Evolutionary conservation across 2,888 invertebrate species (phyloP).

Genomic region (Drosophila algonquin): DNA sequence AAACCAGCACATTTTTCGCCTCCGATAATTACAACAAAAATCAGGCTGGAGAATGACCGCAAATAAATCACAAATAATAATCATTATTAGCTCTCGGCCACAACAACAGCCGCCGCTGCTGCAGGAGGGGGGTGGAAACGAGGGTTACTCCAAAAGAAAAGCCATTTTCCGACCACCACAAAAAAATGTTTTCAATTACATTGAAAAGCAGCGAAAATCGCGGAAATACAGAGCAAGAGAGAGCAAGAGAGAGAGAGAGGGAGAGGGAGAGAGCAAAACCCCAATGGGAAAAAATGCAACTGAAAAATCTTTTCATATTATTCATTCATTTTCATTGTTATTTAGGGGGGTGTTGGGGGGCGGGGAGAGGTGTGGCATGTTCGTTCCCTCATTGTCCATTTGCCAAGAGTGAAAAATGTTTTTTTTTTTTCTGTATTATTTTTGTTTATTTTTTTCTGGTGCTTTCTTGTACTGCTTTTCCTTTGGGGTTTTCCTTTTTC

Average conservation of each 20-base stretch:
- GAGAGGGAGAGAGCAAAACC: constrained; percentile 1
- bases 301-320: constrained; percentile 58
- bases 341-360: constrained; percentile 6
- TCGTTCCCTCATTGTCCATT: constrained; percentile 26
- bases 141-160: constrained; percentile 25
- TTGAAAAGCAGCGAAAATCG: neutral
- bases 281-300: constrained; percentile 45
- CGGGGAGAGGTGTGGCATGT: neutral
- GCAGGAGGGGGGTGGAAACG: neutral
- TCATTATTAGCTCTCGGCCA: constrained; percentile 37
- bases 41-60: constrained; percentile 30
- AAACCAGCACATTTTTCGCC: constrained; percentile 31
- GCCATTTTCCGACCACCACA: neutral
- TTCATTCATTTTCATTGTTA: constrained; percentile 67
- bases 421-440: constrained; percentile 27
- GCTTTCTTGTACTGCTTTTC: constrained; percentile 12
- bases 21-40: constrained; percentile 43
- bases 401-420: constrained; percentile 46
- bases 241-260: constrained; percentile 6
- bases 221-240: constrained; percentile 11
- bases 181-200: constrained; percentile 50
- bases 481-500: constrained; percentile 10
- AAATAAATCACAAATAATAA: constrained; percentile 45
- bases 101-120: neutral
- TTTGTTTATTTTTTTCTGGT: constrained; percentile 18